Conservation (phyloP, 2,797 vertebrate genomes). For the Rhadinocentrus ornatus region DNA sequence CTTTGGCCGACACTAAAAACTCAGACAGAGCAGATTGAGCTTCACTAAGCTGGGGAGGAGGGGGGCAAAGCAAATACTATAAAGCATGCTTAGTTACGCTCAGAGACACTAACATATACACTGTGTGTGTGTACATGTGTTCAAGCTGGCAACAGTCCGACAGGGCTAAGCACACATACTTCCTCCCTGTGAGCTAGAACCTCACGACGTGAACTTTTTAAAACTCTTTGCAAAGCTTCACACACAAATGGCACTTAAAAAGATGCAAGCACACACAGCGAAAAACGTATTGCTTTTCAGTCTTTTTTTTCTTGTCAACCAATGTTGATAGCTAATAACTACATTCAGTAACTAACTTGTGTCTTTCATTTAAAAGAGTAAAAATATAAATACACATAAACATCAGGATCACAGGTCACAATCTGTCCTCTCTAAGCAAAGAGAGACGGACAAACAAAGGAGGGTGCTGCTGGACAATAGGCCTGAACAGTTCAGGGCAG, state of each 20-base stretch:
- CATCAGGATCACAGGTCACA: conserved; percentile 25
- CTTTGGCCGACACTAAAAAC: conserved; percentile 61
- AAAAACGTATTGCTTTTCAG: conserved; percentile 1
- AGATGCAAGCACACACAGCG: conserved; percentile 15
- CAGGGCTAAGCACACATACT: conserved; percentile 32
- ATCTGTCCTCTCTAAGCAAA: conserved; percentile 35
- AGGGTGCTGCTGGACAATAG: conserved; percentile 69
- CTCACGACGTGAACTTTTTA: conserved; percentile 50
- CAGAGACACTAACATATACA: conserved; percentile 65
- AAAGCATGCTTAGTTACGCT: conserved; percentile 46
- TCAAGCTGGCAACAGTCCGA: conserved; percentile 28
- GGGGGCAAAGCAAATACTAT: conserved; percentile 72
- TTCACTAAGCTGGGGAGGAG: conserved; percentile 57
- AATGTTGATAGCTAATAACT: not conserved
- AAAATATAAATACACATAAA: conserved; percentile 11
- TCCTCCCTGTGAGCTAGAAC: conserved; percentile 25
- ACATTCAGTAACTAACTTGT: not conserved
- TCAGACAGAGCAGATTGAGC: conserved; percentile 75
- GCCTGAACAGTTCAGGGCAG: conserved; percentile 74
- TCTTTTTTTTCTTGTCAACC: not conserved
- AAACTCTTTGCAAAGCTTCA: conserved; percentile 25
- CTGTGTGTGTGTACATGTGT: conserved; percentile 32
- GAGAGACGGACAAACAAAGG: conserved; percentile 69
- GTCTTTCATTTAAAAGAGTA: not conserved
- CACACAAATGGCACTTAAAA: conserved; percentile 32